Conservation (phyloP, 2,797 vertebrate species). For the Fundulus diaphanus region DNA sequence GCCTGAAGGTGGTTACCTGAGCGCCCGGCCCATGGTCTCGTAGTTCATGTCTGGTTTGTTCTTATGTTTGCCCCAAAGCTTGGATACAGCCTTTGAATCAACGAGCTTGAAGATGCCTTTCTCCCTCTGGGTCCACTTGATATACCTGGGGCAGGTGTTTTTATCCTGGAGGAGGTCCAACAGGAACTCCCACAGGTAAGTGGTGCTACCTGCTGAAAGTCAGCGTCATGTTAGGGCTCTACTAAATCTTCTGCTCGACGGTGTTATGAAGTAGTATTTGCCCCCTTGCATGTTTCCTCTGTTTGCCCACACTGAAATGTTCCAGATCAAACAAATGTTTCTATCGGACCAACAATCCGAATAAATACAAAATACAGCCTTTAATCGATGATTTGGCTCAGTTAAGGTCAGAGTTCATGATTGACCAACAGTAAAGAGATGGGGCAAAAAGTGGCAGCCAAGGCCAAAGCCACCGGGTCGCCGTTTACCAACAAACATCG, state of each 20-base stretch:
- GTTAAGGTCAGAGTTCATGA: too few relatives aligned
- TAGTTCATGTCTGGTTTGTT: constrained; percentile 99
- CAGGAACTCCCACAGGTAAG: constrained; percentile 98
- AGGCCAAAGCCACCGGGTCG: not conserved
- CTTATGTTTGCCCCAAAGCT: constrained; percentile 98
- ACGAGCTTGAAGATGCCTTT: constrained; percentile 99
- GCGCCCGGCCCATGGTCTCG: constrained; percentile 96
- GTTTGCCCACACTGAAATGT: not conserved
- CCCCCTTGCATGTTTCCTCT: not conserved
- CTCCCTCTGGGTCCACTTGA: constrained; percentile 98
- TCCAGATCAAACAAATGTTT: not conserved
- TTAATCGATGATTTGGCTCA: too few relatives aligned
- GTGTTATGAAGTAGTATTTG: not conserved
- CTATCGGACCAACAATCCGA: not conserved
- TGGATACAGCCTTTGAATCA: constrained; percentile 97
- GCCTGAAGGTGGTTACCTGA: constrained; percentile 82
- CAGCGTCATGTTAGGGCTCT: not conserved
- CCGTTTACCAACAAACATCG: too few relatives aligned
- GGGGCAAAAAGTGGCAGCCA: too few relatives aligned
- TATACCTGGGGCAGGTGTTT: constrained; percentile 97
- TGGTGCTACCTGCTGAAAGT: constrained; percentile 89
- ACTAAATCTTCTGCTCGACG: not conserved
- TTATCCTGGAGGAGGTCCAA: constrained; percentile 98
- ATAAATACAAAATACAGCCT: too few relatives aligned
- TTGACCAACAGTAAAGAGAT: too few relatives aligned